phyloP scores from a whole-genome alignment of 2,797 vertebrate species.

The Smutsia temminckii region DNA sequence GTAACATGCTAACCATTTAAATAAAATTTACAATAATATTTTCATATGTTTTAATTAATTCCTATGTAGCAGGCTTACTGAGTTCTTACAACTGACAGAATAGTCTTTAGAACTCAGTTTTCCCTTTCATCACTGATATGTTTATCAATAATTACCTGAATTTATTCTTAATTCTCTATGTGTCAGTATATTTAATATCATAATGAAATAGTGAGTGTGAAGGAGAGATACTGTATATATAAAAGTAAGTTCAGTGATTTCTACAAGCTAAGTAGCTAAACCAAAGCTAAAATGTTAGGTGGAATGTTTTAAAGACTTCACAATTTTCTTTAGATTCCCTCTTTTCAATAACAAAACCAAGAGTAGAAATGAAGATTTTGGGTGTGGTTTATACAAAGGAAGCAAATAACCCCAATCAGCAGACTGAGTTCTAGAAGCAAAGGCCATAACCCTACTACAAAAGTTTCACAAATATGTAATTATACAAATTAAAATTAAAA shows the following conservation, averaged over 20 bases:
- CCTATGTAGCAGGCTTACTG: background rate
- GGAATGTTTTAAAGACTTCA: background rate
- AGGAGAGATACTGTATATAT: background rate
- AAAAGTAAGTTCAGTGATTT: background rate
- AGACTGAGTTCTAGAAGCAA: background rate
- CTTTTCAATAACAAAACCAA: background rate
- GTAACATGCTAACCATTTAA: background rate
- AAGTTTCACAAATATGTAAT: background rate
- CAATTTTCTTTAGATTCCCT: background rate
- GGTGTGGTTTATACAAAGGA: background rate
- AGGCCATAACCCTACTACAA: background rate
- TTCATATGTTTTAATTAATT: background rate
- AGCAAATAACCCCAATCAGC: background rate
- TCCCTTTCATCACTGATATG: background rate
- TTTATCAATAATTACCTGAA: background rate
- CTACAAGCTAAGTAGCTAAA: background rate
- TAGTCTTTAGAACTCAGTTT: background rate
- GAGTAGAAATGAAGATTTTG: background rate
- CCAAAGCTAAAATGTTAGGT: background rate
- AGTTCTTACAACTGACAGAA: background rate
- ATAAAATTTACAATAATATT: background rate
- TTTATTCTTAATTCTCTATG: background rate
- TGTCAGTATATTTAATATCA: background rate
- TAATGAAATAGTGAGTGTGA: background rate
- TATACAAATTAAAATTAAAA: background rate